Evolutionary conservation across 2,113 vertebrate species (phyloP), one percentile per base, ranked within the genome.

Genomic region (Notothenia rossii): DNA sequence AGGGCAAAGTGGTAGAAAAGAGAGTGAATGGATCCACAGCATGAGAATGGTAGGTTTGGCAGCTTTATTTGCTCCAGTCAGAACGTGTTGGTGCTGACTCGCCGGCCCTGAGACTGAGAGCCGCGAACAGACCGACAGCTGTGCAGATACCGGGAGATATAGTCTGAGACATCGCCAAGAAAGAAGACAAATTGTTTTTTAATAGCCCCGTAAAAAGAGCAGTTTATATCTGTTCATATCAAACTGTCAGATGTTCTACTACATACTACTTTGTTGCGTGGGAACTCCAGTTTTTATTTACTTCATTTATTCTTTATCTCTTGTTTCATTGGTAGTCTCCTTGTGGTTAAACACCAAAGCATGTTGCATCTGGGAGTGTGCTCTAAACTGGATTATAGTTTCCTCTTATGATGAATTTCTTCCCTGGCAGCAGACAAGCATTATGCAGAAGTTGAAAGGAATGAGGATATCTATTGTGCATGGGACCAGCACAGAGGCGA

Each of bases 91-190:
- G 73, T 62, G 65, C 55, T 40, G 75, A 87, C 74, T 61, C 85
- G 59, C 33, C 49, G 63, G 56, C 53, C 73, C 46, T 79, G 79
- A 81, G 89, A 83, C 73, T 85, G 82, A 86, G 75, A 58, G 67
- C 29, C 9, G 54, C n/a, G 51, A 70, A 54, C 18, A 65, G 63
- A 49, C 15, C 10, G 53, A 70, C 69, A 75, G 55, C 62, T 75
- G 69, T 67, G 77, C 17, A 54, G 77, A 64, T 70, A 69, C 10
- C 17, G 69, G 51, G 36, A 64, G 55, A 77, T 61, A 58, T 45
- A 79, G 40, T 18, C 48, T 49, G 64, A 77, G 58, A 59, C 68
- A 5, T 12, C 1, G 48, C 66, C 73, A 66, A 51, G 33, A 83
- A 55, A 56, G 58, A 55, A 61, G 29, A 65, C 9, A 36, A 7